A percentile compares a stretch with the other conserved stretches of the same genome.
Evolutionary conservation across 2,797 vertebrate genomes (phyloP).

Genomic region (Calcarius lapponicus): DNA sequence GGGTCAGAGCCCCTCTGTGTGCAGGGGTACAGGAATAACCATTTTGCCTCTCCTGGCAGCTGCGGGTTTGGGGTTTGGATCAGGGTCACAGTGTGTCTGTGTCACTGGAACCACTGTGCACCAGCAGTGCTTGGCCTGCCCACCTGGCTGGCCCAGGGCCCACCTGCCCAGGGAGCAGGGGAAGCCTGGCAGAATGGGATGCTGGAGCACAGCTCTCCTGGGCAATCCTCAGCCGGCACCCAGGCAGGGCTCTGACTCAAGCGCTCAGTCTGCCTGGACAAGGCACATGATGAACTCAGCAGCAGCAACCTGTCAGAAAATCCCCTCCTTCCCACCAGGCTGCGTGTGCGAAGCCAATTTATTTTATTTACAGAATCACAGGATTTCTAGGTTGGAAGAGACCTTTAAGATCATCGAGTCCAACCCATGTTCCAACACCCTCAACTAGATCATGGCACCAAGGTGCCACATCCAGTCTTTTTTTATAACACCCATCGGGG

Average conservation of each 20-base stretch:
- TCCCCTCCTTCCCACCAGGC: neutral
- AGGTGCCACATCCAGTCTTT: too few species aligned
- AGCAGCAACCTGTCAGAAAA: slow-evolving; percentile 26
- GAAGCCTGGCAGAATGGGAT: neutral
- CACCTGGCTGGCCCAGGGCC: neutral
- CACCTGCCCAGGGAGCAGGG: fast-evolving
- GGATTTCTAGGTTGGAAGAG: too few species aligned
- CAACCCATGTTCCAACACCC: too few species aligned
- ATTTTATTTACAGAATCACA: neutral
- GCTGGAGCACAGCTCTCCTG: neutral
- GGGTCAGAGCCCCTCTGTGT: neutral
- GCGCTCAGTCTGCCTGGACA: neutral
- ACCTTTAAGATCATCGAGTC: too few species aligned
- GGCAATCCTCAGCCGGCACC: neutral
- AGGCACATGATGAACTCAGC: neutral
- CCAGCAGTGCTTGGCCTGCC: neutral
- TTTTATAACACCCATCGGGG: too few species aligned
- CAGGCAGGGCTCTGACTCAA: neutral
- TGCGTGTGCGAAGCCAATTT: neutral
- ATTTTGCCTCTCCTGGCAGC: neutral
- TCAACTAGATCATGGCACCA: too few species aligned
- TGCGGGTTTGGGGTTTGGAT: neutral
- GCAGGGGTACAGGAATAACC: neutral
- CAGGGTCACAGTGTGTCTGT: neutral
- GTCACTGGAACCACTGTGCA: neutral